phyloP scores from a whole-genome alignment of 2,113 vertebrate genomes.

The Tragelaphus strepsiceros region DNA sequence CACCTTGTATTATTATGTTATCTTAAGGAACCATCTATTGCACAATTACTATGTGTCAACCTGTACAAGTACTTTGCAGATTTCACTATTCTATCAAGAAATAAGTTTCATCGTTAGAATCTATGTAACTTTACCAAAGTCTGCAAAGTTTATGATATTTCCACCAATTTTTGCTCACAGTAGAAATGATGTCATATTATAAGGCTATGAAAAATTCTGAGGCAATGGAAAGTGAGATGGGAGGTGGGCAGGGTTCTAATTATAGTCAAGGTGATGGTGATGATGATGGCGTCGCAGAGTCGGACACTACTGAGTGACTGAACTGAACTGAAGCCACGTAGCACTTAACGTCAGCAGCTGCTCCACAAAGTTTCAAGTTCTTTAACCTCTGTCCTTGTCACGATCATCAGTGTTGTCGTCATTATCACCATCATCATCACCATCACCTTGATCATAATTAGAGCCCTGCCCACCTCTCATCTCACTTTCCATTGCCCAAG shows the following conservation, averaged over 20 bases:
- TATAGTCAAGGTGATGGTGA: neutral
- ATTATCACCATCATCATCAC: neutral
- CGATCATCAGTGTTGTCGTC: neutral
- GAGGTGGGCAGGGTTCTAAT: neutral
- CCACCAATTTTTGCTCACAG: neutral
- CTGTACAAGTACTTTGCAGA: neutral
- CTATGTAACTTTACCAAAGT: neutral
- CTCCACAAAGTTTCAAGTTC: neutral
- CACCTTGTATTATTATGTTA: neutral
- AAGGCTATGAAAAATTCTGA: neutral
- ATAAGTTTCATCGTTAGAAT: neutral
- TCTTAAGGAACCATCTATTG: neutral
- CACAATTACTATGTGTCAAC: neutral
- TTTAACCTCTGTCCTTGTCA: neutral
- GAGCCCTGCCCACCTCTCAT: neutral
- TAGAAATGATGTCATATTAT: neutral
- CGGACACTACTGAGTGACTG: neutral
- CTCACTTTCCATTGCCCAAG: neutral
- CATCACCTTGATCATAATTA: neutral
- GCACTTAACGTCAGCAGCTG: neutral
- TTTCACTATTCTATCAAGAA: neutral
- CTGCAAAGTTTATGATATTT: neutral
- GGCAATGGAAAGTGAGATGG: neutral
- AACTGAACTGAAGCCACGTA: neutral
- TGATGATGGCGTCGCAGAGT: neutral